These are phyloP conservation scores for Protonemura montana DNA, from an alignment of 2,888 invertebrate genomes.

Conservation along the genomic window DNA sequence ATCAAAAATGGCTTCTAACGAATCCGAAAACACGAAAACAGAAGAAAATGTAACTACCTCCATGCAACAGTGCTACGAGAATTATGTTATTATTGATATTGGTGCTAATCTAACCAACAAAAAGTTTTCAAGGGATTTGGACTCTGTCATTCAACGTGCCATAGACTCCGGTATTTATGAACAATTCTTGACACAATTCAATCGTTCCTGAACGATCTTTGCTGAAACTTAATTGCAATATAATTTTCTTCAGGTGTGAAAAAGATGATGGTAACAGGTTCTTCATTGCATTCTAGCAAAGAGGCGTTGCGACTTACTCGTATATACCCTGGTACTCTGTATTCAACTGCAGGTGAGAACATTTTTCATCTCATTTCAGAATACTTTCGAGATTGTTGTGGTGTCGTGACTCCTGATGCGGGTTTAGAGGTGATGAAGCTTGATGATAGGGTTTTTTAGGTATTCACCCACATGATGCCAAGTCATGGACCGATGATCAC, in stretches of 20 bases:
- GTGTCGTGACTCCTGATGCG: too few relatives aligned
- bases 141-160: constrained; percentile 89
- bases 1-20: constrained; percentile 27
- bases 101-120: constrained; percentile 94
- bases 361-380: too few relatives aligned
- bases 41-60: constrained; percentile 44
- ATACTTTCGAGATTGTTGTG: too few relatives aligned
- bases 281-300: constrained; percentile 87
- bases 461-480: constrained; percentile 93
- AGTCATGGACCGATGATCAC: constrained; percentile 77
- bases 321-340: constrained; percentile 88
- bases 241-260: constrained; percentile 74
- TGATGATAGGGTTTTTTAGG: constrained; percentile 62
- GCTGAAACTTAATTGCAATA: neutral
- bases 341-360: constrained; percentile 82
- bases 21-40: neutral
- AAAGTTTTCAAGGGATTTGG: constrained; percentile 90
- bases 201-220: neutral
- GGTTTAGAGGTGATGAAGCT: too few relatives aligned
- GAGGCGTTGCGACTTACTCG: constrained; percentile 88
- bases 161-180: constrained; percentile 81
- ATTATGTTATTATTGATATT: constrained; percentile 89
- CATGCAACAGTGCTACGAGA: constrained; percentile 86
- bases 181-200: neutral
- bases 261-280: constrained; percentile 93